These are phyloP conservation scores for Mormyrus lacerda DNA, from an alignment of 2,113 vertebrate genomes.

Conservation along the genomic window DNA sequence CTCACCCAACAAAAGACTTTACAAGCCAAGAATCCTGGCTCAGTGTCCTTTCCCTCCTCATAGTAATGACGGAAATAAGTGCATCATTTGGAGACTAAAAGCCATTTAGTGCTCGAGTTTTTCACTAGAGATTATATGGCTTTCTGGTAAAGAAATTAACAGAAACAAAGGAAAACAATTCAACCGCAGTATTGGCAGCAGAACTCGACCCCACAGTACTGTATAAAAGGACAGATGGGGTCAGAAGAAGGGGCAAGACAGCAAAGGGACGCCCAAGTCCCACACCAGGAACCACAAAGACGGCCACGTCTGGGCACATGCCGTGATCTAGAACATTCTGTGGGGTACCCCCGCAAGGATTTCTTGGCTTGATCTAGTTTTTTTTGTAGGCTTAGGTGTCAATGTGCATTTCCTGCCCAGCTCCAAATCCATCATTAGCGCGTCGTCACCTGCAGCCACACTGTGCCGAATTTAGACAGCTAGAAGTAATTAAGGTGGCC, in stretches of 20 bases:
- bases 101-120: conserved; percentile 3
- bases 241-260: background rate
- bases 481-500: background rate
- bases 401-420: background rate
- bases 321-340: background rate
- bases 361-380: background rate
- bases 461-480: background rate
- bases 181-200: background rate
- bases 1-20: background rate
- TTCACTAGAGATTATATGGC: conserved; percentile 6
- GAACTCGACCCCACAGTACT: background rate
- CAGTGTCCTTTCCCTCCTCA: background rate
- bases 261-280: background rate
- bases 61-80: conserved; percentile 22
- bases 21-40: background rate
- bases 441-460: background rate
- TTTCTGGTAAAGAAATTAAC: conserved; percentile 21
- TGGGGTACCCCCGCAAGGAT: background rate
- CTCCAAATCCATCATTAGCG: background rate
- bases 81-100: conserved; percentile 17
- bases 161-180: conserved; percentile 10
- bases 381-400: background rate
- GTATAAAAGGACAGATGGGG: background rate
- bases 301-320: background rate
- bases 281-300: background rate